phyloP scores from a whole-genome alignment of 2,888 invertebrate species.

The Notocelia uddmanniana region DNA sequence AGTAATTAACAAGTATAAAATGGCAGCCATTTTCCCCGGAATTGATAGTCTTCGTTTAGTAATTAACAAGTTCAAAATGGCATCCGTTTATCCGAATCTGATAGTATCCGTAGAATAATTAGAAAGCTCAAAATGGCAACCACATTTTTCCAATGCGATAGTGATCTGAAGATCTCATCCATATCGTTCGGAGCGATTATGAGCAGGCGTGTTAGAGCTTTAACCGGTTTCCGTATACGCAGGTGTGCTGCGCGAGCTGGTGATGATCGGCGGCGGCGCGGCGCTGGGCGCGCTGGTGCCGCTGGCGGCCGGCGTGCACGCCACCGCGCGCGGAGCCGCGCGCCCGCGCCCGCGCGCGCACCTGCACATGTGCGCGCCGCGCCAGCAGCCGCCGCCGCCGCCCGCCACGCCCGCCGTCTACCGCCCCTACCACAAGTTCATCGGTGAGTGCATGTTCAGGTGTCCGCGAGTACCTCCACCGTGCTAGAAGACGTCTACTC shows the following conservation, averaged over 20 bases:
- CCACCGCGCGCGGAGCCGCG: constrained; percentile 70
- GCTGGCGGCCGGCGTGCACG: constrained; percentile 93
- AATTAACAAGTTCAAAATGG: too few relatives aligned
- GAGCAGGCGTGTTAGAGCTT: too few relatives aligned
- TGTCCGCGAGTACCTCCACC: constrained; percentile 91
- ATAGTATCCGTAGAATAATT: too few relatives aligned
- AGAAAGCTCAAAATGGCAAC: too few relatives aligned
- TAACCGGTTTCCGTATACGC: neutral
- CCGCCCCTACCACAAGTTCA: constrained; percentile 29
- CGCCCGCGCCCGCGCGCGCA: constrained; percentile 87
- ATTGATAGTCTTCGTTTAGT: too few relatives aligned
- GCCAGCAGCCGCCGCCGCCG: constrained; percentile 90
- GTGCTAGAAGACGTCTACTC: too few relatives aligned
- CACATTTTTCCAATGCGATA: too few relatives aligned
- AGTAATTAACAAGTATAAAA: too few relatives aligned
- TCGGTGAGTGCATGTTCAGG: neutral
- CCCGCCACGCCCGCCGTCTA: constrained; percentile 1
- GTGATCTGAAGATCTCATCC: too few relatives aligned
- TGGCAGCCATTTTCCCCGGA: too few relatives aligned
- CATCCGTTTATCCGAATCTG: too few relatives aligned
- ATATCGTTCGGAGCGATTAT: too few relatives aligned
- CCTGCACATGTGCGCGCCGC: constrained; percentile 88
- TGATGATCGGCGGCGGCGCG: constrained; percentile 91
- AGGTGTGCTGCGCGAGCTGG: constrained; percentile 90
- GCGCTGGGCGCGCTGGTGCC: constrained; percentile 94